Evolutionary conservation across 2,888 invertebrate species (phyloP), one percentile per base, ranked within the genome.

Genomic region (Cerceris ruficornis): DNA sequence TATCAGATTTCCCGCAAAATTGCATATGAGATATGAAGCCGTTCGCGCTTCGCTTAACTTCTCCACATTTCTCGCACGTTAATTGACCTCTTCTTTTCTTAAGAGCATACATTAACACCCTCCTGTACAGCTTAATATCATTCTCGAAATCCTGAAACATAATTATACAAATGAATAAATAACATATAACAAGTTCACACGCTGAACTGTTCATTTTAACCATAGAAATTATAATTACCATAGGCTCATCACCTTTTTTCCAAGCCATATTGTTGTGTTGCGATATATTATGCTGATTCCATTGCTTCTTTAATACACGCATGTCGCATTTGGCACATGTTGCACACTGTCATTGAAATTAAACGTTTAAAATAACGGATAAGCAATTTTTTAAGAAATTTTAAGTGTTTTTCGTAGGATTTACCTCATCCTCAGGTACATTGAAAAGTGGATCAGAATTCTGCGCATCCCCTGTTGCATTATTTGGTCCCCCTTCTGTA

Each of bases 1-100:
- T 93, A 15, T 93, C 93, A 6, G 93, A 88, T 90, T 94, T 95
- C 15, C 95, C 94, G 86, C 96, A 96, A 65, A 93, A 93, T 61
- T 93, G 89, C 60, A 94, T 90, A 87, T 96, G 96, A 0, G 95
- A 95, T 72, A 94, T 92, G 83, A 94, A 95, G 39, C 96, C 96
- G 43, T 93, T 86, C 4, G 92, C 93, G 4, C 89, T 95, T 92
- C 58, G 90, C 87, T 90, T 91, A 9, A 61, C 4, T 14, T 28
- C 81, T 0, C 93, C 93, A 87, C 95, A 96, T 67, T 89, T 90
- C 77, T 94, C 94, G 87, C 95, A 96, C 59, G 88, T 88, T 11
- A 95, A 91, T 17, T 88, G 90, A 57, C 93, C 93, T 61, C 90
- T 88, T 49, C 81, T 88, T 60, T 90, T 92, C 72, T 93, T 93